These are phyloP conservation scores for Capitulum mitella DNA, from an alignment of 2,888 invertebrate species.

Conservation along the genomic window DNA sequence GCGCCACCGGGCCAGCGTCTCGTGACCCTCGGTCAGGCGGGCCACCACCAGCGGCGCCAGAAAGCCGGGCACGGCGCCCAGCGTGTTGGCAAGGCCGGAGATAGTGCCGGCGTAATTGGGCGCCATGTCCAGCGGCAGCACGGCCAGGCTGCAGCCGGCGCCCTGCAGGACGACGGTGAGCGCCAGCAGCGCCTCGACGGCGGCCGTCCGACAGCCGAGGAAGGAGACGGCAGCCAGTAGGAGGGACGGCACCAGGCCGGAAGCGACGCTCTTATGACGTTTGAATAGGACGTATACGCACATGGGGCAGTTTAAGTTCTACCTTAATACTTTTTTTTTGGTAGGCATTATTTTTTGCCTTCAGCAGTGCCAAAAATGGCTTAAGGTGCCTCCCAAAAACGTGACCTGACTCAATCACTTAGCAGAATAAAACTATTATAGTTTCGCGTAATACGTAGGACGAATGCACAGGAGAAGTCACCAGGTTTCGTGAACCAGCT, in stretches of 20 bases:
- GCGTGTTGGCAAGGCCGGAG: constrained; percentile 75
- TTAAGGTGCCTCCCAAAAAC: neutral
- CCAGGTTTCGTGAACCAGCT: too few relatives aligned
- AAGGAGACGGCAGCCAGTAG: constrained; percentile 73
- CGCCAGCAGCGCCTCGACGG: constrained; percentile 54
- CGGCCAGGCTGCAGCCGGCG: constrained; percentile 75
- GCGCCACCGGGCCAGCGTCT: constrained; percentile 73
- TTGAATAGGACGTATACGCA: too few relatives aligned
- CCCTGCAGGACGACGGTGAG: constrained; percentile 67
- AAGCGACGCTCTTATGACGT: neutral
- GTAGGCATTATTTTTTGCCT: too few relatives aligned
- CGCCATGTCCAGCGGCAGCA: constrained; percentile 76
- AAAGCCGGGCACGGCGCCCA: constrained; percentile 67
- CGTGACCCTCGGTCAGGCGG: constrained; percentile 55
- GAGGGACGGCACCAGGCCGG: constrained; percentile 47
- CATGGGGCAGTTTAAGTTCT: too few relatives aligned
- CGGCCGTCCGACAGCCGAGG: constrained; percentile 70
- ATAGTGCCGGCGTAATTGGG: constrained; percentile 74
- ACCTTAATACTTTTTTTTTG: too few relatives aligned
- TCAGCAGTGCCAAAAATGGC: too few relatives aligned
- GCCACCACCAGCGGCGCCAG: constrained; percentile 67
- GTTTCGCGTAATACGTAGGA: too few relatives aligned
- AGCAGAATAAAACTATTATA: too few relatives aligned
- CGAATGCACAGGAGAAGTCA: too few relatives aligned
- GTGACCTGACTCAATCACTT: constrained; percentile 26